These are phyloP conservation scores for Neoarius graeffei DNA, from an alignment of 2,113 vertebrate species.

Conservation along the genomic window DNA sequence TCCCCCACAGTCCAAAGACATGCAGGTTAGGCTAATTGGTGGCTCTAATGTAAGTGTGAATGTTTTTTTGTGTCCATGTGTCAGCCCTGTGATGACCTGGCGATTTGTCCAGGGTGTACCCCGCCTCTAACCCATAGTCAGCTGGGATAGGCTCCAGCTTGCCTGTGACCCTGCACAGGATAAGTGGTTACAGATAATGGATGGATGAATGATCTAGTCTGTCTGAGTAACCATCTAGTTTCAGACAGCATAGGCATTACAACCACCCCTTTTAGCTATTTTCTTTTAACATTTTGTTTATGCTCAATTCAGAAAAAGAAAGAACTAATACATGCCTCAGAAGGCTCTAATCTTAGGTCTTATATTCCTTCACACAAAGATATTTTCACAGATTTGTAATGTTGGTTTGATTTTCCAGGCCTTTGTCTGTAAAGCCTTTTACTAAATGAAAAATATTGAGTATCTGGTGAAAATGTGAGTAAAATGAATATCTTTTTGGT, in stretches of 20 bases:
- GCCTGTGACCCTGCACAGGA: no score
- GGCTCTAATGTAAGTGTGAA: no score
- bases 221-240: neutral
- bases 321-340: neutral
- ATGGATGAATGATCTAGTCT: neutral
- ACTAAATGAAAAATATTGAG: neutral
- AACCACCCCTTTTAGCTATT: neutral
- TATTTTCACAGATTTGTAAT: neutral
- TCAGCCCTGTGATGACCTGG: no score
- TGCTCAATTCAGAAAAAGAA: neutral
- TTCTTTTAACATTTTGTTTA: neutral
- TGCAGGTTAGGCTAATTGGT: no score
- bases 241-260: neutral
- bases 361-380: neutral
- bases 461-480: neutral
- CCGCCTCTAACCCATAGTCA: no score
- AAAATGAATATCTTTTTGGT: neutral
- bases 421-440: neutral
- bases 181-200: no score
- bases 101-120: no score
- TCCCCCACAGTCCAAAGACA: no score
- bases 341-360: neutral
- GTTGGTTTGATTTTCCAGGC: neutral
- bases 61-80: no score
- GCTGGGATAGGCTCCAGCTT: no score